Base-by-base conservation (phyloP, 2,113 vertebrate species). In the Crotalus horridus region DNA sequence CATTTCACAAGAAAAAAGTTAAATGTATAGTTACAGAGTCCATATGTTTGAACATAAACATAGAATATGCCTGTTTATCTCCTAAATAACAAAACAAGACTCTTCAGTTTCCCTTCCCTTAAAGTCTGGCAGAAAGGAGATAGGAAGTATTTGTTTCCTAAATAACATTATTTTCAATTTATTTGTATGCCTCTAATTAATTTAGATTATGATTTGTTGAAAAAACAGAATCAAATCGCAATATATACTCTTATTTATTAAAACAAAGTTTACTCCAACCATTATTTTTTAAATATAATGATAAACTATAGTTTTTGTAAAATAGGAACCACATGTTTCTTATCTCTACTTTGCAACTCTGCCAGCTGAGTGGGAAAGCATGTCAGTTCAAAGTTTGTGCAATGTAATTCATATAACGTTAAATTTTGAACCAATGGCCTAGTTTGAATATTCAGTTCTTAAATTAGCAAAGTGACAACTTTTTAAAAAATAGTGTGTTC, bases 1-100 rank as follows among this genome's bases (percentile, higher is more conserved):
- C 11, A 15, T 69, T 69, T 93, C 59, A 95, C 91, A 59, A 95
- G 90, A 92, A 93, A 85, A 46, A 54, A 4, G 3, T 29, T 88
- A 88, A 88, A 88, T 87, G 46, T 48, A 87, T 26, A 87, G 11
- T 12, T 87, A 51, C 43, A 26, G 85, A 11, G 10, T 26, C 85
- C 85, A 86, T 39, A 86, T 26, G 20, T 24, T 53, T 87, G 46
- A 13, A 33, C 33, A 74, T 74, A 26, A 29, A 24, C 24, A 87
- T 53, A 7, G 24, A 87, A 87, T 9, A 87, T 51, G 12, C 48
- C 46, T 87, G 12, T 48, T 86, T 86, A 48, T 86, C 48, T 87
- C 23, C 85, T 51, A 15, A 53, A 87, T 87, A 4, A 2, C 85
- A 53, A 87, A 87, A 87, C 48, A 51, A 26, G 5, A 29, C 46